Conservation (phyloP, 1,140 invertebrate species). For the Drosophila virilis region DNA sequence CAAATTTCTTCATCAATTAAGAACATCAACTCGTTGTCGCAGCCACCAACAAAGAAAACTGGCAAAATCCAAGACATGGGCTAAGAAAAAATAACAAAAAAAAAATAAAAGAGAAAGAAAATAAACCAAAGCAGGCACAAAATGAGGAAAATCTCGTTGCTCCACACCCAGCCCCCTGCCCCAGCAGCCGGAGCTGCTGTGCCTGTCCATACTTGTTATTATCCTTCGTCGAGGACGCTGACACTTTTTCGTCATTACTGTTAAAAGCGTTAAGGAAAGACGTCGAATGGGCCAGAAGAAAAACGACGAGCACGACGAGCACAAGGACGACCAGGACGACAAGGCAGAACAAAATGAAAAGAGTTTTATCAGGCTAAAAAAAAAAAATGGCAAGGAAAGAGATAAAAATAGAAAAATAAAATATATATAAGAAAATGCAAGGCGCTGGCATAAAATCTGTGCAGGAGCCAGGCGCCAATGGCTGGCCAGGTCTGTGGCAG, state of each 20-base stretch:
- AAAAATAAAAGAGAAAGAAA: slow-evolving; percentile 25
- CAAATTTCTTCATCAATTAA: slow-evolving; percentile 82
- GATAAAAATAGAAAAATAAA: slow-evolving; percentile 21
- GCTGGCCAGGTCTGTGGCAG: not conserved
- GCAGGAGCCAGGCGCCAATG: slow-evolving; percentile 46
- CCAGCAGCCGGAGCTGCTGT: slow-evolving; percentile 27
- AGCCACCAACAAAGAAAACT: slow-evolving; percentile 44
- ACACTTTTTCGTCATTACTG: slow-evolving; percentile 83
- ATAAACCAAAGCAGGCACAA: slow-evolving; percentile 34
- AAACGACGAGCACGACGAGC: slow-evolving; percentile 29
- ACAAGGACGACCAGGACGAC: slow-evolving; percentile 47
- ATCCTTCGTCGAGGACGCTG: slow-evolving; percentile 81
- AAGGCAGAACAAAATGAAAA: slow-evolving; percentile 72
- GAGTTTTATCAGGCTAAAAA: slow-evolving; percentile 73
- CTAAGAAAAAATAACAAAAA: slow-evolving; percentile 19
- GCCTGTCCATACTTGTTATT: slow-evolving; percentile 82
- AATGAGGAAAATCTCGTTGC: slow-evolving; percentile 40
- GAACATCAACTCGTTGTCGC: slow-evolving; percentile 77
- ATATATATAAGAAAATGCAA: slow-evolving; percentile 57
- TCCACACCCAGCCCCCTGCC: not conserved
- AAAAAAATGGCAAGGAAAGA: slow-evolving; percentile 3
- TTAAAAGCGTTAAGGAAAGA: slow-evolving; percentile 80
- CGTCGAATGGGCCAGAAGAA: slow-evolving; percentile 24
- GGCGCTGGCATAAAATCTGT: slow-evolving; percentile 72
- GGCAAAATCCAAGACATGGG: slow-evolving; percentile 33